These are phyloP conservation scores for Heteronetta atricapilla DNA, from an alignment of 2,113 vertebrate genomes.

Conservation along the genomic window DNA sequence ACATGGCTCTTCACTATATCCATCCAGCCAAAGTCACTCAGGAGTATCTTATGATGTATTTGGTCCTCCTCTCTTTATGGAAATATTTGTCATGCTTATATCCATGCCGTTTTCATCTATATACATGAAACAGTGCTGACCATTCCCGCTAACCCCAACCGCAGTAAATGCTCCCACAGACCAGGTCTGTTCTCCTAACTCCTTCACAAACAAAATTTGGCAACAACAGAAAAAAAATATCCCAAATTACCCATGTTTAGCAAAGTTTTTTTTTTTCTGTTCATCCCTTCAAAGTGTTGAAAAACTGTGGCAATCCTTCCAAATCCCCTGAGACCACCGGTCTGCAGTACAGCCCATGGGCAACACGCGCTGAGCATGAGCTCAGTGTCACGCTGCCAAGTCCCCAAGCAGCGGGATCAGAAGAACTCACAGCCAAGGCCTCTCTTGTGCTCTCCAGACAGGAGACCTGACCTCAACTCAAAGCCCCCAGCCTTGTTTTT, in stretches of 20 bases:
- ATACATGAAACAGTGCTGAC: not conserved
- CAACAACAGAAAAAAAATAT: not conserved
- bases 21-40: not conserved
- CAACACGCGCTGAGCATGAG: not conserved
- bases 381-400: not conserved
- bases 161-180: not conserved
- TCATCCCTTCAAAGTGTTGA: not conserved
- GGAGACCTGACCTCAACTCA: not conserved
- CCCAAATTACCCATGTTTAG: not conserved
- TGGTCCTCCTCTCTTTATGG: not conserved
- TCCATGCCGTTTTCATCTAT: not conserved
- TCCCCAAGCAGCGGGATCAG: not conserved
- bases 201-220: not conserved
- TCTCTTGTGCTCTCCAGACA: not conserved
- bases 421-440: not conserved
- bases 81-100: not conserved
- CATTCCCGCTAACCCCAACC: not conserved
- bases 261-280: not conserved
- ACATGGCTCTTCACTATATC: not conserved
- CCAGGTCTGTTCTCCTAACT: not conserved
- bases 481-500: not conserved
- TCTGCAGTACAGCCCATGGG: fast-evolving
- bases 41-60: not conserved
- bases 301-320: not conserved
- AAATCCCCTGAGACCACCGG: not conserved